Base-by-base conservation (phyloP, 2,797 vertebrate species). In the Chelon auratus region DNA sequence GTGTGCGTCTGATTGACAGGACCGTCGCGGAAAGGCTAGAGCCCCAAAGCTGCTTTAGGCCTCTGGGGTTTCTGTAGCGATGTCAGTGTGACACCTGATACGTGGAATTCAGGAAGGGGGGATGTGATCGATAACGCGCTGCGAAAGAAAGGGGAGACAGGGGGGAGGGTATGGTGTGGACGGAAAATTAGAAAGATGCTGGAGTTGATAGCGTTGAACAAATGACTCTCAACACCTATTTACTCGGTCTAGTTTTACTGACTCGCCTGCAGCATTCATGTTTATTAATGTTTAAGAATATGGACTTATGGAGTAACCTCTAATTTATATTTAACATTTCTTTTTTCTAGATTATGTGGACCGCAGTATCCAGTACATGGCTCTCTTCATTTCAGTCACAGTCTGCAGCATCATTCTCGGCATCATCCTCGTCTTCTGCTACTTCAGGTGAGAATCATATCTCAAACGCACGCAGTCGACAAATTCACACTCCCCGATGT, bases 341-440 rank as follows among this genome's bases (percentile, higher is more conserved):
- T 53, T 37, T 53, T 71, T 58, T 80, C 53, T 82, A 99, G 97
- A 96, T 82, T 97, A 96, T 74, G 90, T 93, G 68, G 95, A 97
- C 75, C 95, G 93, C 89, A 94, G 93, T 39, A 89, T 96, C 80
- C 96, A 97, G 84, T 94, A 97, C 85, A 95, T 95, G 87, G 96
- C 95, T 64, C 92, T 98, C 72, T 93, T 96, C 69, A 96, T 98
- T 82, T 96, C 96, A 0, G 89, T 96, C 78, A 94, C 93, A 9
- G 92, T 97, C 72, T 97, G 95, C 90, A 95, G 93, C 61, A 87
- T 96, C 72, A 90, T 98, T 47, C 90, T 99, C 13, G 87, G 93
- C 17, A 78, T 97, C 50, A 89, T 97, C 85, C 90, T 97, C 24
- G 62, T 97, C 81, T 95, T 97, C 90, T 97, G 93, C 89, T 99